These are phyloP conservation scores for Stegana nigrithorax DNA, from an alignment of 2,888 invertebrate species.

Conservation along the genomic window DNA sequence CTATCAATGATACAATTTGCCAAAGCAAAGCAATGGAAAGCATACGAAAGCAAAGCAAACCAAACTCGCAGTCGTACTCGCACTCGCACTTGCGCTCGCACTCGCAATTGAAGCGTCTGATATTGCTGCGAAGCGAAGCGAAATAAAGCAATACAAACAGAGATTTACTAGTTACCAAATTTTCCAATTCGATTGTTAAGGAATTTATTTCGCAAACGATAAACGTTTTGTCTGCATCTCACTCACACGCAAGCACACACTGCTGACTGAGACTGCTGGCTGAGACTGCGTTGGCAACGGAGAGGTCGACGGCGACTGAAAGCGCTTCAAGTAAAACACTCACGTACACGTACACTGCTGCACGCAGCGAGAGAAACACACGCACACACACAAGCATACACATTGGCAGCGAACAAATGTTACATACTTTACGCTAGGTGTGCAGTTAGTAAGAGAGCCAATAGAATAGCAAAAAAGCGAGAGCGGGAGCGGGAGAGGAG, in stretches of 20 bases:
- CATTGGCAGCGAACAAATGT: slow-evolving; percentile 29
- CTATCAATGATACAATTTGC: background rate
- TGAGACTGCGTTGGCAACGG: too few relatives aligned
- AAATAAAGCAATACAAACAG: background rate
- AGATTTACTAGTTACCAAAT: slow-evolving; percentile 16
- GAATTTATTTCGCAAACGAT: slow-evolving; percentile 13
- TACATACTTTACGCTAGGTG: slow-evolving; percentile 5
- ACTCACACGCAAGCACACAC: too few relatives aligned
- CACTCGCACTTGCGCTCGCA: background rate
- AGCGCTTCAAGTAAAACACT: slow-evolving; percentile 15
- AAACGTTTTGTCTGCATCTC: too few relatives aligned
- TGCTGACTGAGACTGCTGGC: too few relatives aligned
- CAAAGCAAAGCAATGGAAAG: slow-evolving; percentile 1
- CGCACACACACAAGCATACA: too few relatives aligned
- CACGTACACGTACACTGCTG: slow-evolving; percentile 35
- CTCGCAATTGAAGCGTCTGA: too few relatives aligned
- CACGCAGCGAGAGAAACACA: background rate
- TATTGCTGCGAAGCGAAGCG: too few relatives aligned
- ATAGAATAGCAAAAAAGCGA: slow-evolving; percentile 1
- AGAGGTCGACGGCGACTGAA: background rate
- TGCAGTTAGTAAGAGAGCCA: background rate
- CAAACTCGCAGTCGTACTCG: background rate
- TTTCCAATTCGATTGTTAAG: slow-evolving; percentile 17
- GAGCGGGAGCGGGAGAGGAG: too few relatives aligned
- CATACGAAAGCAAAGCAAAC: background rate